Base-by-base conservation (phyloP, 1,140 invertebrate genomes). In the Nixonia krombeini region DNA sequence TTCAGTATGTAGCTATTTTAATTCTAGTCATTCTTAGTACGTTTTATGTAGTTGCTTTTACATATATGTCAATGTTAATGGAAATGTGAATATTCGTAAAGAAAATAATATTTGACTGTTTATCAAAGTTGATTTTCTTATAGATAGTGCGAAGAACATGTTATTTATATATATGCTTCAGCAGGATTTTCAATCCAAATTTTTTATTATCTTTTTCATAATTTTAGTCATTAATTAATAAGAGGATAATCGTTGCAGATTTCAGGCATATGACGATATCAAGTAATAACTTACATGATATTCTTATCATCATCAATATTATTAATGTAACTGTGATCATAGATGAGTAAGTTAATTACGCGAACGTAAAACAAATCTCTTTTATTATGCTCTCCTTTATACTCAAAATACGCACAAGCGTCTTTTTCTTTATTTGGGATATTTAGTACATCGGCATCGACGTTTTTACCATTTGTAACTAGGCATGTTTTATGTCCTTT, bases 251-350 rank as follows among this genome's bases (percentile, higher is more conserved):
- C 45, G 26, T 38, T 52, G 41, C 42, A 57, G 52, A 52, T 35
- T 57, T 57, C 35, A 23, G 33, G 3, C 23, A n/a, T n/a, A 21
- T 13, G 8, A 35, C 4, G 25, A 42, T 37, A 44, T 65, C 23
- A 26, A 25, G 8, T 47, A 33, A 37, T 51, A 12, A 56, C 46
- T 41, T 40, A 25, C 2, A 23, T 44, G 4, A 29, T 65, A 70
- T 62, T 45, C 69, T 61, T 70, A 70, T 73, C 70, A 67, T 73
- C 56, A 65, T 74, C 67, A 72, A 74, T 73, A 75, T 76, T 73
- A 74, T 80, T 72, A 79, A 74, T 83, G 74, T 85, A 85, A 82
- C 83, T 85, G 83, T 85, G 83, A 85, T 85, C 76, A 78, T 85
- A 83, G 73, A 70, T 61, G 52, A 72, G 57, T 82, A 78, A 85